These are phyloP conservation scores for Drosophila asahinai DNA, from an alignment of 1,140 invertebrate species.

Conservation along the genomic window DNA sequence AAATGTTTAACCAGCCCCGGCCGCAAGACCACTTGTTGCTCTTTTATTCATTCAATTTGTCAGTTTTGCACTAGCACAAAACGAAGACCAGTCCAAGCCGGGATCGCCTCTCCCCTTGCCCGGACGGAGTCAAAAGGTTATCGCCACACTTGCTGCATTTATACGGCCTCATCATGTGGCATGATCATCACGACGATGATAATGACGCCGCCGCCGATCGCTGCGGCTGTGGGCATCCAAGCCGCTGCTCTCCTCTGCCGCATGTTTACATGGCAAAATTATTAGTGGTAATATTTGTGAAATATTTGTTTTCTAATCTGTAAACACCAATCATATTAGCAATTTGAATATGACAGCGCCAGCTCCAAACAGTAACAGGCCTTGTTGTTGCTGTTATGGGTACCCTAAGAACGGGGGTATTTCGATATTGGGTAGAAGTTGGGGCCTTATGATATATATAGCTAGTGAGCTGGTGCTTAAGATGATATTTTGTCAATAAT, in stretches of 20 bases:
- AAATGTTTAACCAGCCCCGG: slow-evolving; percentile 75
- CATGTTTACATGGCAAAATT: slow-evolving; percentile 75
- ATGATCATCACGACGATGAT: slow-evolving; percentile 51
- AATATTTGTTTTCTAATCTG: slow-evolving; percentile 85
- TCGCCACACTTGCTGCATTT: slow-evolving; percentile 80
- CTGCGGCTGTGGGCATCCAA: slow-evolving; percentile 21
- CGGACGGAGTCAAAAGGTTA: slow-evolving; percentile 83
- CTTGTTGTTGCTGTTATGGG: slow-evolving; percentile 49
- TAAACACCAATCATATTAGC: slow-evolving; percentile 85
- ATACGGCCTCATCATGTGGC: slow-evolving; percentile 63
- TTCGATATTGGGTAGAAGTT: not conserved
- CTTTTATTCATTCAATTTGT: slow-evolving; percentile 85
- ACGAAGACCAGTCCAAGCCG: slow-evolving; percentile 23
- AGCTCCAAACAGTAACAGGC: slow-evolving; percentile 75
- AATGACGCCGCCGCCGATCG: slow-evolving; percentile 51
- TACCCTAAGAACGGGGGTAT: slow-evolving; percentile 6
- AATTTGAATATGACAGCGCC: slow-evolving; percentile 84
- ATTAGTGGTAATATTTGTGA: slow-evolving; percentile 85
- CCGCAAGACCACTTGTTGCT: slow-evolving; percentile 81
- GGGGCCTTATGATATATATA: too few relatives aligned
- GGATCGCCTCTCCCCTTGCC: slow-evolving; percentile 23
- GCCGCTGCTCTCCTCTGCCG: slow-evolving; percentile 32
- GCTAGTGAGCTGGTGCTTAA: too few relatives aligned
- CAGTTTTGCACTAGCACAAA: slow-evolving; percentile 77
- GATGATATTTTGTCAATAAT: too few relatives aligned